These are phyloP conservation scores for Aelia acuminata DNA, from an alignment of 2,888 invertebrate species.

Conservation along the genomic window DNA sequence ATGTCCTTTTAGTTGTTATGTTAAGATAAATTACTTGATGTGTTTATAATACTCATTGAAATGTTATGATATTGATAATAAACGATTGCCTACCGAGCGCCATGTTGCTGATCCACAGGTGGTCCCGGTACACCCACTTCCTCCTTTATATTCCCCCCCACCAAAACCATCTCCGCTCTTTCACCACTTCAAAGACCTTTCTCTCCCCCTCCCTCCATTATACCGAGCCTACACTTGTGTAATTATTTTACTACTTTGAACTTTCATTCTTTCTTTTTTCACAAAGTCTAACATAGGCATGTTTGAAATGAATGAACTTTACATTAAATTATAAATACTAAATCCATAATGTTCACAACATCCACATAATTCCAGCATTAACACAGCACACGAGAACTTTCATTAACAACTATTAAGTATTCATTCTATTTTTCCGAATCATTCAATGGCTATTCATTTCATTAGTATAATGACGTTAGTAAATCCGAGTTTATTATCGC, in stretches of 20 bases:
- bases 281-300: not conserved
- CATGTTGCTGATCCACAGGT: not conserved
- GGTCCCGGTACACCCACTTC: not conserved
- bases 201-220: not conserved
- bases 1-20: constrained; percentile 32
- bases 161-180: not conserved
- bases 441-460: too few relatives aligned
- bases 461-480: too few relatives aligned
- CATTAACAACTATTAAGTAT: too few relatives aligned
- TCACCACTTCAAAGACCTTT: not conserved
- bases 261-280: not conserved
- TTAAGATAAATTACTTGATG: not conserved
- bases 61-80: constrained; percentile 4
- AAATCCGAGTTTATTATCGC: too few relatives aligned
- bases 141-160: not conserved
- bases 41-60: not conserved
- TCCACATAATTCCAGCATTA: not conserved
- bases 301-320: not conserved
- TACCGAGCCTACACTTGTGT: not conserved
- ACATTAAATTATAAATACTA: not conserved
- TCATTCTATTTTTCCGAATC: too few relatives aligned
- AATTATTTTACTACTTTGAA: not conserved
- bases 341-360: not conserved
- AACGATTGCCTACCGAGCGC: not conserved
- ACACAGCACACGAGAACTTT: too few relatives aligned